A percentile compares a stretch with the other conserved stretches of the same genome.
Conservation (phyloP, 1,140 invertebrate species). For the Copidosoma floridanum region DNA sequence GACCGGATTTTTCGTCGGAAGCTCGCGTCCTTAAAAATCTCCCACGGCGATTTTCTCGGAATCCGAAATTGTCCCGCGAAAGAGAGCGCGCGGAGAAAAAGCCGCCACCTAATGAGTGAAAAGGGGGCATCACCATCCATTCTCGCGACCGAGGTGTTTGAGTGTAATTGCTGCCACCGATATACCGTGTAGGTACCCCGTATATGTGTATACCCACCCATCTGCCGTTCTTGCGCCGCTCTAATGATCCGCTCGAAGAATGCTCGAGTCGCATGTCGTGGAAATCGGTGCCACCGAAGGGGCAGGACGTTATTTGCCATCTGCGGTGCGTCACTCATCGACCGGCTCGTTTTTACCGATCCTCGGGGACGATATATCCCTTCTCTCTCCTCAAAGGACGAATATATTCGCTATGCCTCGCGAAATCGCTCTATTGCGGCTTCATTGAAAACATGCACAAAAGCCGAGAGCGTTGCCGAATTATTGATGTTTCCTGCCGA, state of each 20-base stretch:
- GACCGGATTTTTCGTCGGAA: background rate
- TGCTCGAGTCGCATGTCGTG: background rate
- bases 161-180: background rate
- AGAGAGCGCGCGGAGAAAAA: constrained; percentile 7
- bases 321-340: too few species aligned
- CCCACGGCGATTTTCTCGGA: constrained; percentile 3
- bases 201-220: too few species aligned
- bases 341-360: too few species aligned
- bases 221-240: background rate
- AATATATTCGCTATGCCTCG: too few species aligned
- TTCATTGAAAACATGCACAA: too few species aligned
- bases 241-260: background rate
- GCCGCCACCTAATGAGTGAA: constrained; percentile 5
- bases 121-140: background rate
- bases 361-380: too few species aligned
- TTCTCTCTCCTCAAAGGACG: too few species aligned
- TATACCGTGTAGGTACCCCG: background rate
- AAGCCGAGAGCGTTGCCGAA: constrained; percentile 9
- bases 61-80: background rate
- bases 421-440: too few species aligned
- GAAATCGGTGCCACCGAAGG: background rate
- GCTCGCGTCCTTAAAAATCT: constrained; percentile 3
- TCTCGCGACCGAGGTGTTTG: background rate
- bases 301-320: too few species aligned
- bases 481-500: constrained; percentile 25